These are phyloP conservation scores for Drosophila borealis DNA, from an alignment of 2,888 invertebrate genomes.

Conservation along the genomic window DNA sequence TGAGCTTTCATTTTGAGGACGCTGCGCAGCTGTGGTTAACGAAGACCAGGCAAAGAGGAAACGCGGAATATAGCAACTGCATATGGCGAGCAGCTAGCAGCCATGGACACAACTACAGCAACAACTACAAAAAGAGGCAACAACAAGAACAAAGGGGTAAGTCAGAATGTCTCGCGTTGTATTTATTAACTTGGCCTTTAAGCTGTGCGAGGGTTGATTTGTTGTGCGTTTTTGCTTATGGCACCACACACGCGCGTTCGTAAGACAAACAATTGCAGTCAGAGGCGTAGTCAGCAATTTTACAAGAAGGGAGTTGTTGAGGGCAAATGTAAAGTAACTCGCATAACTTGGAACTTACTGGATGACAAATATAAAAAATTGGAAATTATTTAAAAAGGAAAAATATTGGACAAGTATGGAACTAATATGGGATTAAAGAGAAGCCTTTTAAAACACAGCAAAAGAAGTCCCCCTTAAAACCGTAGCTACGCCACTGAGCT, in stretches of 20 bases:
- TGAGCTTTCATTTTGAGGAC: conserved; percentile 58
- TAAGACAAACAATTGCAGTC: conserved; percentile 33
- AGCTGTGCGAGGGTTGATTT: conserved; percentile 60
- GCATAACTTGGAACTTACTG: neutral
- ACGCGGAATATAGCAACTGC: conserved; percentile 42
- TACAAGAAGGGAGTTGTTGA: neutral
- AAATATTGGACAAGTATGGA: too few species aligned
- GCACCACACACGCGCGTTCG: conserved; percentile 18
- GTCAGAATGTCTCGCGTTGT: conserved; percentile 38
- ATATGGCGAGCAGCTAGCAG: conserved; percentile 34
- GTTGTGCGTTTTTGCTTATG: conserved; percentile 45
- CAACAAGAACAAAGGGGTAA: conserved; percentile 72
- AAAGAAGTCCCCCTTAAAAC: neutral
- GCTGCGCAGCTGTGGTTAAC: conserved; percentile 61
- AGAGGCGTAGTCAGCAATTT: conserved; percentile 16
- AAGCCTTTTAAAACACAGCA: neutral
- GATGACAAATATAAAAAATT: neutral
- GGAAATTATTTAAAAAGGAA: neutral
- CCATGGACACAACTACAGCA: conserved; percentile 52
- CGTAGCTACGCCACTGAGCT: neutral
- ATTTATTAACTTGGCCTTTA: conserved; percentile 74
- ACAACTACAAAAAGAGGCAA: conserved; percentile 38
- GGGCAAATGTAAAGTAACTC: neutral
- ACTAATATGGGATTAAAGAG: neutral
- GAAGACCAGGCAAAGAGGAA: conserved; percentile 21